Evolutionary conservation across 2,113 vertebrate species (phyloP), one percentile per base, ranked within the genome.

Genomic region (Mormoops blainvillei): DNA sequence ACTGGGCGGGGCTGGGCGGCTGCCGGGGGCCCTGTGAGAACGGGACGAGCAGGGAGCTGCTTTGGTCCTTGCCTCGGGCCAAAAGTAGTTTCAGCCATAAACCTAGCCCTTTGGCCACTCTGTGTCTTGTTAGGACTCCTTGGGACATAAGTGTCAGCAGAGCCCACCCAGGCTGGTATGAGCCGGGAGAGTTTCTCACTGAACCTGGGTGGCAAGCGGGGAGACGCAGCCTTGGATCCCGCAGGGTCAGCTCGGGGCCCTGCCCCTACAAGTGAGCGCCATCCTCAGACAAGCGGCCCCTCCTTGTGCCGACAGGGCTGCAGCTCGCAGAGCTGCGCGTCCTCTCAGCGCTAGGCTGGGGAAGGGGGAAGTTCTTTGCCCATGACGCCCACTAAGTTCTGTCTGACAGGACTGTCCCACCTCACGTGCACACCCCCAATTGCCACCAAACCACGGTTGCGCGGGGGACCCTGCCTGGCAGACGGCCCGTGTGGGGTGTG

Each of bases 401-500:
- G 36, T 50, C 22, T 38, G 38, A 18, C 0, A 11, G 61, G 36
- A 19, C 48, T 16, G 8, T 38, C 45, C 63, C 13, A 0, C 0
- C 0, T 18, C 63, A 2, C 0, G 0, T 0, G 16, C 9, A 6
- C 20, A 4, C 7, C 3, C 1, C 41, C 7, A 0, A 0, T 28
- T 6, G n/a, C 43, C 18, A 8, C 63, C 33, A 33, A 22, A 19
- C 19, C 11, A 5, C 4, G 1, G 0, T 38, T 3, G 10, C 5
- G 1, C 9, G 19, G 26, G 48, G 28, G 83, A 28, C 52, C 10
- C 80, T 20, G 50, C 76, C 3, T 0, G n/a, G 22, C 3, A 54
- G 36, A 54, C 0, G 5, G 67, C 5, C 18, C 26, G 58, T 0
- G 19, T 4, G 18, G 48, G 43, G 1, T 20, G 20, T 9, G 56